These are phyloP conservation scores for Spinus olivaceus DNA, from an alignment of 2,797 vertebrate species.

Conservation along the genomic window DNA sequence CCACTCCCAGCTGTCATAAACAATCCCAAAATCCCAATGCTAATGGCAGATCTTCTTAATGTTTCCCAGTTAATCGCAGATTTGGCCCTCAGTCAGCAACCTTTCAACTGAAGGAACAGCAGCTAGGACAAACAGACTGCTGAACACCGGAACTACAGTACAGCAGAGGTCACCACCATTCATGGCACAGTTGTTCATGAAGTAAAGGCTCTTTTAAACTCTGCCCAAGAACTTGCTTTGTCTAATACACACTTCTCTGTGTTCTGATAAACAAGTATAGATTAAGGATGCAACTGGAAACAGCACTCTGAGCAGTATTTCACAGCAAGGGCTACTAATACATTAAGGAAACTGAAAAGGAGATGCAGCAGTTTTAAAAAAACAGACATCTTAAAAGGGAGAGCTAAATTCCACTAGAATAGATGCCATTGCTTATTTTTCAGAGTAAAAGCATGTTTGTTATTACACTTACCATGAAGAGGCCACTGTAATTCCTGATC, in stretches of 20 bases:
- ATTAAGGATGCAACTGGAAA: not conserved
- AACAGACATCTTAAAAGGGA: not conserved
- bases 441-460: not conserved
- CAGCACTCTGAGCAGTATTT: not conserved
- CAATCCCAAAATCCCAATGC: not conserved
- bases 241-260: not conserved
- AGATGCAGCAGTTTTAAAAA: not conserved
- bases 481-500: slow-evolving; percentile 99
- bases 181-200: not conserved
- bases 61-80: not conserved
- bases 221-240: not conserved
- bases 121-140: rapidly evolving
- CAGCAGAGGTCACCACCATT: not conserved
- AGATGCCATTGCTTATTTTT: not conserved
- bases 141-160: not conserved
- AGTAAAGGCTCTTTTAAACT: not conserved
- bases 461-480: slow-evolving; percentile 84
- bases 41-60: not conserved
- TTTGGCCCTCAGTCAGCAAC: not conserved
- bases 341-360: not conserved
- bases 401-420: not conserved
- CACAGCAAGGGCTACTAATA: not conserved
- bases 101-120: not conserved
- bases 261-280: not conserved
- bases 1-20: not conserved